Base-by-base conservation (phyloP, 2,888 invertebrate species). In the Sinodicranocentrus sp. region DNA sequence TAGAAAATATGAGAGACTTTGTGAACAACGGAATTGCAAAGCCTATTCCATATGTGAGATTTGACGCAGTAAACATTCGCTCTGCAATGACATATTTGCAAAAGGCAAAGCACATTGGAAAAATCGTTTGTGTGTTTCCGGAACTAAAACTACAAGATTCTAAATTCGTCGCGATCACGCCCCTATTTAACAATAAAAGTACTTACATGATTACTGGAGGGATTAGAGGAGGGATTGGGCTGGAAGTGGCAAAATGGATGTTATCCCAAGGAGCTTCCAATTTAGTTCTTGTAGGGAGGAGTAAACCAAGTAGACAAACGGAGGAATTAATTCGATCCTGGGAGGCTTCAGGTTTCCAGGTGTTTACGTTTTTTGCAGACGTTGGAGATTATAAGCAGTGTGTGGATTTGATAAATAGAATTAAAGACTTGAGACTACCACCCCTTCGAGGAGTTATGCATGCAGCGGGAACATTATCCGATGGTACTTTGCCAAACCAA, bases 231-330 rank as follows among this genome's bases (percentile, higher is more conserved):
- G 15, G 87, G 85, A 10, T 82, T 85, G 87, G 87, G 0, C 15
- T 87, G 25, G 87, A 87, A 63, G 84, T 87, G 17, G 57, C 61
- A 0, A 85, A 85, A 67, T 87, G 83, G 79, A 87, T 87, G 85
- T 13, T 76, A 2, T 44, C 13, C 0, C 28, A 65, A 10, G 87
- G 87, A 2, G 85, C 84, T 6, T 68, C 65, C n/a, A 19, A 82
- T 48, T 23, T 86, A 0, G 33, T 85, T 17, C 67, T 86, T 28
- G 79, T 63, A 1, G 77, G 85, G 10, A 19, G 86, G 68, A 84
- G 39, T 73, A 73, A 33, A 3, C 67, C 33, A 21, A 68, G 33
- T 3, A 28, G 48, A 6, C 65, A 82, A 17, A 23, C 43, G 25
- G 33, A 3, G 5, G 33, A 3, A 10, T 33, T 67, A 15, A 43